Percentiles rank a stretch among this genome's conserved stretches.
These are phyloP conservation scores for Meriones psammophilus DNA, from an alignment of 2,797 vertebrate genomes.

Conservation along the genomic window DNA sequence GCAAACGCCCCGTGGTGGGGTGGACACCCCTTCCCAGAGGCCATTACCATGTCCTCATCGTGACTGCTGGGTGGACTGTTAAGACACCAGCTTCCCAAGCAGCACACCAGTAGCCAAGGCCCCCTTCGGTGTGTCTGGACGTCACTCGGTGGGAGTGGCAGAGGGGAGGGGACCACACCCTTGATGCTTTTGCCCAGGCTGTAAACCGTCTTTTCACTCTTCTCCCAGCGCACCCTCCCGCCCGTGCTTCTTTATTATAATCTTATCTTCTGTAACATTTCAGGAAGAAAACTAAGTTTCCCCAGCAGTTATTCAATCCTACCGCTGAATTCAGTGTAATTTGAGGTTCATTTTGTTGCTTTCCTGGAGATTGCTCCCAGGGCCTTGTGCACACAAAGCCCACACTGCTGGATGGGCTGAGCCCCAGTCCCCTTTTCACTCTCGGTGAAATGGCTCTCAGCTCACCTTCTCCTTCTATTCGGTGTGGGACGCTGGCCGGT, in stretches of 20 bases:
- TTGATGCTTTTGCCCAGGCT: too few species aligned
- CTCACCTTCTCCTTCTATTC: too few species aligned
- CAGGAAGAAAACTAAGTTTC: neutral
- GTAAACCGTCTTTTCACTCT: too few species aligned
- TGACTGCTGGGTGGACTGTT: neutral
- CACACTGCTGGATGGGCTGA: neutral
- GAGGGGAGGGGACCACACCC: fast-evolving
- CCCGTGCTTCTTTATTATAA: neutral
- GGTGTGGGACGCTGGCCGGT: too few species aligned
- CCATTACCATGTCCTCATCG: fast-evolving
- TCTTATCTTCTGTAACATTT: neutral
- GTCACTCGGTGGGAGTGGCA: fast-evolving
- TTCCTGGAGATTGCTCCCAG: neutral
- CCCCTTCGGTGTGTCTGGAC: neutral
- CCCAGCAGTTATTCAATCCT: neutral
- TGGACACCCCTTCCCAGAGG: fast-evolving
- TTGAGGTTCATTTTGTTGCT: neutral
- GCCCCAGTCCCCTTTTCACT: neutral
- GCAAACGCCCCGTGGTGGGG: fast-evolving
- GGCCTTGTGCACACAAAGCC: neutral
- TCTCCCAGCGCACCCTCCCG: neutral
- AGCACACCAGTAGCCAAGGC: neutral
- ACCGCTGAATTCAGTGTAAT: neutral
- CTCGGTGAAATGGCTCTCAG: neutral
- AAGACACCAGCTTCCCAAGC: neutral